phyloP scores from a whole-genome alignment of 1,140 invertebrate species.

The Procambarus virginalis region DNA sequence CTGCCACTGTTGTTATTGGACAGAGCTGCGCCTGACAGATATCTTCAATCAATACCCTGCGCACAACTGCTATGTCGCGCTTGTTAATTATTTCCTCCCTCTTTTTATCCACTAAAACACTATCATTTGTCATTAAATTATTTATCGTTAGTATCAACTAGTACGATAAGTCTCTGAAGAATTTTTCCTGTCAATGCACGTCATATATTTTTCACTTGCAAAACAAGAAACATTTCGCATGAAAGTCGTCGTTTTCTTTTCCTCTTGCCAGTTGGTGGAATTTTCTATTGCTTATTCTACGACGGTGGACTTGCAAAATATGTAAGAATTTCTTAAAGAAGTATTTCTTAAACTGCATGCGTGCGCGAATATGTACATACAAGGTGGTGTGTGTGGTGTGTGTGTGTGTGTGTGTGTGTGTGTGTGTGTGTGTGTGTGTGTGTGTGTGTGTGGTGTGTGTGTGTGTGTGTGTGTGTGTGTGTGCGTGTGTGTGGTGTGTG shows the following conservation, averaged over 20 bases:
- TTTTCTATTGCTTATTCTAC: background rate
- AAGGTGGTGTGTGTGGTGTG: no score
- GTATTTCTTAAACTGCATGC: no score
- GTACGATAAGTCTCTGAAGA: background rate
- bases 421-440: no score
- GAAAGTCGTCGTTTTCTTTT: conserved; percentile 15
- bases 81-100: background rate
- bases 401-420: no score
- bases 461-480: no score
- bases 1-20: conserved; percentile 59
- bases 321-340: no score
- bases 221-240: background rate
- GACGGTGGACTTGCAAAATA: background rate
- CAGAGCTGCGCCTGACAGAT: conserved; percentile 50
- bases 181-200: background rate
- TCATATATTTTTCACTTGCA: background rate
- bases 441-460: background rate
- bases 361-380: no score
- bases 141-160: background rate
- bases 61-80: conserved; percentile 41
- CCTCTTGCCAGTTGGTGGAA: background rate
- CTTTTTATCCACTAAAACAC: background rate
- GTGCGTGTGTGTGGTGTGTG: conserved; percentile 2
- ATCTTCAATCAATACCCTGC: conserved; percentile 56
- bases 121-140: background rate